phyloP scores from a whole-genome alignment of 2,888 invertebrate genomes.

The Leptopilina syphax region DNA sequence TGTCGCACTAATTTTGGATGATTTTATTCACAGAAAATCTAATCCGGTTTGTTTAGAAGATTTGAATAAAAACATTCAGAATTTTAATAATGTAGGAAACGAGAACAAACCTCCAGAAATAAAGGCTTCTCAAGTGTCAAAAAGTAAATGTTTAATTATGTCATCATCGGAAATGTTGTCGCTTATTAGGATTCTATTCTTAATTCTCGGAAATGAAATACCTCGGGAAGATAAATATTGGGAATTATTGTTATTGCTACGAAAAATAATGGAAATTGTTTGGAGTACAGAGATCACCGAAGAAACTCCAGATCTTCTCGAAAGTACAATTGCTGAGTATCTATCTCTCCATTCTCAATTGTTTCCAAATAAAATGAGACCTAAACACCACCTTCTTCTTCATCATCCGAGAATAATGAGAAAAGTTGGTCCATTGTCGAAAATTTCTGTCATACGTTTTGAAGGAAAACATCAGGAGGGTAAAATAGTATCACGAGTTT shows the following conservation, averaged over 20 bases:
- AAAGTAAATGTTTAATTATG: constrained; percentile 50
- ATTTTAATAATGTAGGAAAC: constrained; percentile 54
- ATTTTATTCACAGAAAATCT: constrained; percentile 38
- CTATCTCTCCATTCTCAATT: constrained; percentile 36
- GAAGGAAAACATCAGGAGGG: constrained; percentile 57
- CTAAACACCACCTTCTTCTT: constrained; percentile 57
- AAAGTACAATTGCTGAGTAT: constrained; percentile 50
- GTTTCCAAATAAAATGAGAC: constrained; percentile 41
- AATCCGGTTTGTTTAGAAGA: constrained; percentile 51
- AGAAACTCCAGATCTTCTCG: constrained; percentile 39
- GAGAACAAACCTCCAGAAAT: constrained; percentile 55
- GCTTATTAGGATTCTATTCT: constrained; percentile 48
- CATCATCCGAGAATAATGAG: constrained; percentile 56
- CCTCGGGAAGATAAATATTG: constrained; percentile 50
- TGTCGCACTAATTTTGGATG: constrained; percentile 52
- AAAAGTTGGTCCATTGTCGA: constrained; percentile 52
- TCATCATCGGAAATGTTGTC: constrained; percentile 58
- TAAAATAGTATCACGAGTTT: constrained; percentile 49
- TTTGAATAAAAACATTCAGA: constrained; percentile 50
- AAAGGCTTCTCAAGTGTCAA: constrained; percentile 42
- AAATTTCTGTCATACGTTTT: constrained; percentile 50
- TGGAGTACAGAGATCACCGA: constrained; percentile 11
- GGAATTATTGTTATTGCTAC: constrained; percentile 46
- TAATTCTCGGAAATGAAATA: constrained; percentile 55
- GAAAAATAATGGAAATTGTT: constrained; percentile 49